Conservation (phyloP, 2,797 vertebrate species). For the Microcaecilia unicolor region DNA sequence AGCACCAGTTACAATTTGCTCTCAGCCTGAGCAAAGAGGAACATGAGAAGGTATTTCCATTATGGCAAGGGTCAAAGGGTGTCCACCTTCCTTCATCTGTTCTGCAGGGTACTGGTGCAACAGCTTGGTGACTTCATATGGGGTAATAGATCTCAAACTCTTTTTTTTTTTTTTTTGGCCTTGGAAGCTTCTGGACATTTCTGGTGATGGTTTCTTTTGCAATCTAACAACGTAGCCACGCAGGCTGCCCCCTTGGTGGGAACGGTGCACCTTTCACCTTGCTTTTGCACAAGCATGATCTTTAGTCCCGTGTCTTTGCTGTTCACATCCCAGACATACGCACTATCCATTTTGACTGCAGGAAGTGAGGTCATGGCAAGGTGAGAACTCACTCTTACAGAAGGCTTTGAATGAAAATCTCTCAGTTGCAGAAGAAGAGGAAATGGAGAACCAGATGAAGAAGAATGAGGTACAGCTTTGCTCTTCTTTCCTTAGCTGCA, state of each 20-base stretch:
- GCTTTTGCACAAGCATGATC: slow-evolving; percentile 4
- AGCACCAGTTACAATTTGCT: slow-evolving; percentile 84
- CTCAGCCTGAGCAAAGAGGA: slow-evolving; percentile 86
- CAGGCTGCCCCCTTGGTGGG: not conserved
- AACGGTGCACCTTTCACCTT: slow-evolving; percentile 2
- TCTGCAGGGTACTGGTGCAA: not conserved
- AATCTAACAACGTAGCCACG: not conserved
- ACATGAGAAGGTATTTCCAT: slow-evolving; percentile 82
- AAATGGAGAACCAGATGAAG: slow-evolving; percentile 48
- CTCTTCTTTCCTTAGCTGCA: no score
- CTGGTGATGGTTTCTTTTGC: not conserved
- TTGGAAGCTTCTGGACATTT: slow-evolving; percentile 3
- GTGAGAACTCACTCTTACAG: slow-evolving; percentile 37
- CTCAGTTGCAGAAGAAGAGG: slow-evolving; percentile 25
- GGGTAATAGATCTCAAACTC: no score
- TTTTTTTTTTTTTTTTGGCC: slow-evolving; percentile 4
- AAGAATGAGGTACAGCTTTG: slow-evolving; percentile 59
- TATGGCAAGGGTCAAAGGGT: slow-evolving; percentile 29
- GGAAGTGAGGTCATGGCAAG: slow-evolving; percentile 52
- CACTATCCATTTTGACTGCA: slow-evolving; percentile 19
- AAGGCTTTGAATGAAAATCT: slow-evolving; percentile 20
- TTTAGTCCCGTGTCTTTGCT: slow-evolving; percentile 8
- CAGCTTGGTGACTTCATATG: slow-evolving; percentile 12
- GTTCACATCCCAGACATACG: not conserved
- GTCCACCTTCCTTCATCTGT: slow-evolving; percentile 14